phyloP scores from a whole-genome alignment of 2,888 invertebrate species.

The Thymelicus sylvestris region DNA sequence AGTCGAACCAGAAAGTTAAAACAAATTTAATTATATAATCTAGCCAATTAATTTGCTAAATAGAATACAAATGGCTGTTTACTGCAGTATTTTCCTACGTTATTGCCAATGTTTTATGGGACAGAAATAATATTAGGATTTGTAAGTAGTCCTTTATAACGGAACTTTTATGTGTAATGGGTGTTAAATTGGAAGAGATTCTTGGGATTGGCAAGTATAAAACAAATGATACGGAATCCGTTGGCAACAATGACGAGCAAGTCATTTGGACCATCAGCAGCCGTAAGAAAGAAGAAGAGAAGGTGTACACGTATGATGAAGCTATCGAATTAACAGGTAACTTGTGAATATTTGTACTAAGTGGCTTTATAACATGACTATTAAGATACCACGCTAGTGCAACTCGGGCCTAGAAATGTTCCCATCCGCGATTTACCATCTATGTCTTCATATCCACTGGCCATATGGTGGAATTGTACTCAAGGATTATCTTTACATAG shows the following conservation, averaged over 20 bases:
- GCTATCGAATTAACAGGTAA: slow-evolving; percentile 57
- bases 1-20: too few species aligned
- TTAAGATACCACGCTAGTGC: background rate
- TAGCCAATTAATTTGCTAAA: background rate
- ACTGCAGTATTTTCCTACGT: background rate
- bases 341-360: slow-evolving; percentile 13
- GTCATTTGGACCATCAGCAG: slow-evolving; percentile 8
- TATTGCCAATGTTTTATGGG: background rate
- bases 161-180: background rate
- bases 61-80: too few species aligned
- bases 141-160: background rate
- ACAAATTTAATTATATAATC: background rate
- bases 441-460: too few species aligned
- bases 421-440: too few species aligned
- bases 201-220: slow-evolving; percentile 7
- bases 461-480: too few species aligned
- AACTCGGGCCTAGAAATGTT: too few species aligned
- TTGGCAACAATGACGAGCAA: background rate
- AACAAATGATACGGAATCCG: background rate
- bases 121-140: background rate
- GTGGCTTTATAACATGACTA: too few species aligned
- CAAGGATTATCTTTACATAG: too few species aligned
- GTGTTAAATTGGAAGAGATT: slow-evolving; percentile 4
- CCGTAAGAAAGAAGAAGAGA: slow-evolving; percentile 9
- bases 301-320: slow-evolving; percentile 50